Percentiles rank a stretch among this genome's conserved stretches.
These are phyloP conservation scores for Pristionchus maxplancki DNA, from an alignment of 2,888 invertebrate genomes.

Conservation along the genomic window DNA sequence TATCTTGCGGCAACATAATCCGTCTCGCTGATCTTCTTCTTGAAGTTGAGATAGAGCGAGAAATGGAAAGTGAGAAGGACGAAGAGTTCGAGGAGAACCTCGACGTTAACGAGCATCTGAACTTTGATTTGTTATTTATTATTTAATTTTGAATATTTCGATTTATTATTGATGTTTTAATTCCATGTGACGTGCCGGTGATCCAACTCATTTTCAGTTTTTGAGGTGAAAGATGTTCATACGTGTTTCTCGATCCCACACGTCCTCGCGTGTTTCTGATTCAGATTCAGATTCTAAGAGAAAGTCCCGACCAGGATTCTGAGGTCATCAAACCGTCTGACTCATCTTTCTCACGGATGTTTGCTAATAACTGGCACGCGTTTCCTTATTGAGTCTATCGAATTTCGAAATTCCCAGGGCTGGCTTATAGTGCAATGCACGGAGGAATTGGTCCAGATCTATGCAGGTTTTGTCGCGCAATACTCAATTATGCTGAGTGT, in stretches of 20 bases:
- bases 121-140: too few relatives aligned
- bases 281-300: neutral
- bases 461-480: too few relatives aligned
- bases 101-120: slow-evolving; percentile 37
- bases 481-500: too few relatives aligned
- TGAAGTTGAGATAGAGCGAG: slow-evolving; percentile 50
- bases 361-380: neutral
- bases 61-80: slow-evolving; percentile 48
- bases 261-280: neutral
- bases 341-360: slow-evolving; percentile 18
- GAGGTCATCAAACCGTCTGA: neutral
- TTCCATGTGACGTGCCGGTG: too few relatives aligned
- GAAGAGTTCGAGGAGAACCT: slow-evolving; percentile 30
- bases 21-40: slow-evolving; percentile 39
- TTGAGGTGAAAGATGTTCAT: too few relatives aligned
- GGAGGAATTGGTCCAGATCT: neutral
- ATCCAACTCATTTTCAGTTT: too few relatives aligned
- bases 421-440: neutral
- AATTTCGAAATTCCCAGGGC: neutral
- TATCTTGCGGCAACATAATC: slow-evolving; percentile 49
- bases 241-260: neutral
- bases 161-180: too few relatives aligned
- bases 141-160: too few relatives aligned
- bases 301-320: neutral
- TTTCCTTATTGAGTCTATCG: neutral